phyloP scores from a whole-genome alignment of 2,888 invertebrate species.

The Mylabris sibirica region DNA sequence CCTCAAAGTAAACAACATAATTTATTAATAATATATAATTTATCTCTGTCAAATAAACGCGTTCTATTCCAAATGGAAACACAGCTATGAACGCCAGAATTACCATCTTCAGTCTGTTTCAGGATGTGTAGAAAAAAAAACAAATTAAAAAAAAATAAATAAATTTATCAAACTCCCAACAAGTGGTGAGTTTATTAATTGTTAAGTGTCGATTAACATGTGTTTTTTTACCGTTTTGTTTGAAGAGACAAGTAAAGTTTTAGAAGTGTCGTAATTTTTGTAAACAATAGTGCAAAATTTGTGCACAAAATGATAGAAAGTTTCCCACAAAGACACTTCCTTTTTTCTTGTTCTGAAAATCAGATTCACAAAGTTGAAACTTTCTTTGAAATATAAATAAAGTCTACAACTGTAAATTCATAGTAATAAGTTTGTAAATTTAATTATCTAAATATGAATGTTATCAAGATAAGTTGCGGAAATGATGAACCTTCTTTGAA shows the following conservation, averaged over 20 bases:
- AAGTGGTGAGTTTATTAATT: background rate
- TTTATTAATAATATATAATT: conserved; percentile 35
- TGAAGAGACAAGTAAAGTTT: background rate
- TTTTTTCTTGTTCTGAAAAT: background rate
- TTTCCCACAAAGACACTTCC: background rate
- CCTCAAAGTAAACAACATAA: conserved; percentile 32
- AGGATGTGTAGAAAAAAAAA: conserved; percentile 13
- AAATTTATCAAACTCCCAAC: background rate
- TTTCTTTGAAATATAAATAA: background rate
- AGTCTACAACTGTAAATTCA: background rate
- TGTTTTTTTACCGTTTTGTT: background rate
- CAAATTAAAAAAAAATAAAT: conserved; percentile 3
- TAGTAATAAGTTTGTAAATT: background rate
- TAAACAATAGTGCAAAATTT: conserved; percentile 3
- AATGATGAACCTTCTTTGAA: background rate
- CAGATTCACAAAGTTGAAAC: background rate
- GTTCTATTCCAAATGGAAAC: conserved; percentile 24
- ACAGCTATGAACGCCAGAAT: conserved; percentile 21
- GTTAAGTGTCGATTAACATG: background rate
- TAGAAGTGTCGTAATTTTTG: background rate
- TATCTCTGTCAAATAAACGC: conserved; percentile 34
- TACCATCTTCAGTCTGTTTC: conserved; percentile 19
- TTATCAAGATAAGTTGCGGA: background rate
- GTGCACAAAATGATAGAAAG: background rate
- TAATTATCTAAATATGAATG: background rate